A percentile compares a stretch with the other conserved stretches of the same genome.
phyloP scores from a whole-genome alignment of 2,113 vertebrate genomes.

The Morone saxatilis region DNA sequence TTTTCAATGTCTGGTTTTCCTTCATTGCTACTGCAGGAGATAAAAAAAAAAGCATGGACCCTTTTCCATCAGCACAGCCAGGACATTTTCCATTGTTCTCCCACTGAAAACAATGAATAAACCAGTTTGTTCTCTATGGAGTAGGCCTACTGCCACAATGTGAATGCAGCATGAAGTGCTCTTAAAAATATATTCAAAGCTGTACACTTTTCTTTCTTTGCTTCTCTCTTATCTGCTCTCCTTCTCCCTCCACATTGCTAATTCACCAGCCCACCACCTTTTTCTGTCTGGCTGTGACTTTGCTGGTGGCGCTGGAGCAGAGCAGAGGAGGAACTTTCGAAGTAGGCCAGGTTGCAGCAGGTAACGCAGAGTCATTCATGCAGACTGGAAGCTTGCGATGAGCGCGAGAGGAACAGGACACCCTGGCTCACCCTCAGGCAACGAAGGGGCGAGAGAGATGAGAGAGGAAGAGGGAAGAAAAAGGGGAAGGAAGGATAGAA shows the following conservation, averaged over 20 bases:
- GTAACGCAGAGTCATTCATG: constrained; percentile 73
- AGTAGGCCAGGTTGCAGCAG: constrained; percentile 82
- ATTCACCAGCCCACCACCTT: constrained; percentile 46
- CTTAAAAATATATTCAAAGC: constrained; percentile 26
- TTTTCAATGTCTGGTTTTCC: background rate
- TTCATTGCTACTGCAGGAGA: background rate
- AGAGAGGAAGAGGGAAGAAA: background rate
- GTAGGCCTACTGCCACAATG: background rate
- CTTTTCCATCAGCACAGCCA: background rate
- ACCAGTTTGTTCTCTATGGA: background rate
- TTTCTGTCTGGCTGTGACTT: constrained; percentile 71
- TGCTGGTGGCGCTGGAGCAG: constrained; percentile 71
- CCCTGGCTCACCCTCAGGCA: constrained; percentile 59
- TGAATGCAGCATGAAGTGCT: constrained; percentile 12
- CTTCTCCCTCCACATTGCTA: constrained; percentile 34
- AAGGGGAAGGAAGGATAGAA: background rate
- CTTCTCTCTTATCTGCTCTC: constrained; percentile 24
- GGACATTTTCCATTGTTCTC: constrained; percentile 13
- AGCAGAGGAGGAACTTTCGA: constrained; percentile 62
- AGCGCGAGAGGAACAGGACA: constrained; percentile 63
- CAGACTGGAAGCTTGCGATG: constrained; percentile 55
- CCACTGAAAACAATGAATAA: constrained; percentile 15
- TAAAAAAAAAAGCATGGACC: background rate
- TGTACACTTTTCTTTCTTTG: constrained; percentile 16
- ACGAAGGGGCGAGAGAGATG: constrained; percentile 11